phyloP scores from a whole-genome alignment of 2,797 vertebrate species.

The Chelmon rostratus region DNA sequence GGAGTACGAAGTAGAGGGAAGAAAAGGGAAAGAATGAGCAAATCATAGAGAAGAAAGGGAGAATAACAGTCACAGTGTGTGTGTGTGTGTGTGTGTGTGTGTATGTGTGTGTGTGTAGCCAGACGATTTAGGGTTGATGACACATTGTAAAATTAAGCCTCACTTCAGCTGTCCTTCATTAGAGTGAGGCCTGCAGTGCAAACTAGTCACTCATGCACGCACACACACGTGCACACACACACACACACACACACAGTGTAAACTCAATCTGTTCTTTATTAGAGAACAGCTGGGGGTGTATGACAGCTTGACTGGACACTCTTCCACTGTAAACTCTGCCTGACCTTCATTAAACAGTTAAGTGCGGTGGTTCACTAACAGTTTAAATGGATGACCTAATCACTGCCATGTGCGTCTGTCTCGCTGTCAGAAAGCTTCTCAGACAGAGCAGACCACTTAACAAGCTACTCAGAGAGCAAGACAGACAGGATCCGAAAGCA shows the following conservation, averaged over 20 bases:
- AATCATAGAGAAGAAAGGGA: slow-evolving; percentile 29
- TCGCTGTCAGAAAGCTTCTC: slow-evolving; percentile 48
- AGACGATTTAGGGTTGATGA: slow-evolving; percentile 68
- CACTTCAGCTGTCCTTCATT: slow-evolving; percentile 81
- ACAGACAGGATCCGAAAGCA: slow-evolving; percentile 6
- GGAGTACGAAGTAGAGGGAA: background rate
- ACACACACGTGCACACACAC: slow-evolving; percentile 20
- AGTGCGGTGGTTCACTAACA: slow-evolving; percentile 70
- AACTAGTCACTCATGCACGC: slow-evolving; percentile 49
- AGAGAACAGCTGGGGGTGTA: slow-evolving; percentile 81
- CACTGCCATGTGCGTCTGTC: slow-evolving; percentile 70
- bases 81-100: background rate
- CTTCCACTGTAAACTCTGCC: slow-evolving; percentile 76
- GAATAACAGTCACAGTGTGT: slow-evolving; percentile 39
- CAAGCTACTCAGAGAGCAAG: slow-evolving; percentile 40
- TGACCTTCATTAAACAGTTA: slow-evolving; percentile 82
- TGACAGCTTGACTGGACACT: slow-evolving; percentile 81
- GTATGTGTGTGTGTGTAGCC: slow-evolving; percentile 28
- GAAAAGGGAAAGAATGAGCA: slow-evolving; percentile 34
- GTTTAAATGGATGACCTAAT: slow-evolving; percentile 81
- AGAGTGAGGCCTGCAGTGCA: slow-evolving; percentile 69
- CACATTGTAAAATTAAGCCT: slow-evolving; percentile 76
- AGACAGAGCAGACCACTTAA: slow-evolving; percentile 50
- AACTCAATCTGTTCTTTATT: slow-evolving; percentile 83
- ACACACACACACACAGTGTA: slow-evolving; percentile 47